Evolutionary conservation across 2,113 vertebrate species (phyloP).

Genomic region (Nibea albiflora): DNA sequence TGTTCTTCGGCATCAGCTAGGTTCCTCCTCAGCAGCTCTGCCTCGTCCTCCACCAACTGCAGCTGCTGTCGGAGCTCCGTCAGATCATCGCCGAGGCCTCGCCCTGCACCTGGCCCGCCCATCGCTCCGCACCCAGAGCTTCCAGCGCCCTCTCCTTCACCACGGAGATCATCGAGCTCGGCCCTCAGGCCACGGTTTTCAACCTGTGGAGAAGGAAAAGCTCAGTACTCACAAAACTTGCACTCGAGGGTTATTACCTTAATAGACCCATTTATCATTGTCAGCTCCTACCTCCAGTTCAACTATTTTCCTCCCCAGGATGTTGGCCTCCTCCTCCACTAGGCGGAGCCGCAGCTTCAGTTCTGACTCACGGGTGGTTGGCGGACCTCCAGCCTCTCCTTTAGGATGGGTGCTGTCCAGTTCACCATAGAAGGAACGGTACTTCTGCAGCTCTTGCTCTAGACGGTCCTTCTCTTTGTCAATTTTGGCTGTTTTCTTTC

Average conservation of each 20-base stretch:
- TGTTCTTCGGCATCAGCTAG: constrained; percentile 94
- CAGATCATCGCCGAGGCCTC: constrained; percentile 91
- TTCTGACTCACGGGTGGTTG: constrained; percentile 95
- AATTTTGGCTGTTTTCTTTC: constrained; percentile 96
- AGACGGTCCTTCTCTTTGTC: constrained; percentile 97
- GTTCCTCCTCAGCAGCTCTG: constrained; percentile 93
- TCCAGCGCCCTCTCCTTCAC: constrained; percentile 88
- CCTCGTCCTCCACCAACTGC: constrained; percentile 97
- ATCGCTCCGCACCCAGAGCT: constrained; percentile 79
- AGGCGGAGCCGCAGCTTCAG: constrained; percentile 94
- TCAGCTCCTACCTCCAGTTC: constrained; percentile 87
- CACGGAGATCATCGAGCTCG: constrained; percentile 93
- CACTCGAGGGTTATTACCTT: neutral
- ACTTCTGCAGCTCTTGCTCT: constrained; percentile 96
- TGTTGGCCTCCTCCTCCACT: constrained; percentile 98
- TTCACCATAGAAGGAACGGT: constrained; percentile 95
- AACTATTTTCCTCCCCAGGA: constrained; percentile 96
- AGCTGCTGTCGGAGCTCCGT: constrained; percentile 96
- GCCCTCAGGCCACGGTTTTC: constrained; percentile 96
- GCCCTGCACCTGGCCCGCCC: constrained; percentile 82
- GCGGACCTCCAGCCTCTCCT: constrained; percentile 95
- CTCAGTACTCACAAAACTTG: neutral
- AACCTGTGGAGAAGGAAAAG: constrained; percentile 67
- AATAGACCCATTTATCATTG: too few species aligned
- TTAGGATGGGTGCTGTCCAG: constrained; percentile 95